Evolutionary conservation across 2,797 vertebrate species (phyloP), one percentile per base, ranked within the genome.

Genomic region (Chiropotes sagulatus): DNA sequence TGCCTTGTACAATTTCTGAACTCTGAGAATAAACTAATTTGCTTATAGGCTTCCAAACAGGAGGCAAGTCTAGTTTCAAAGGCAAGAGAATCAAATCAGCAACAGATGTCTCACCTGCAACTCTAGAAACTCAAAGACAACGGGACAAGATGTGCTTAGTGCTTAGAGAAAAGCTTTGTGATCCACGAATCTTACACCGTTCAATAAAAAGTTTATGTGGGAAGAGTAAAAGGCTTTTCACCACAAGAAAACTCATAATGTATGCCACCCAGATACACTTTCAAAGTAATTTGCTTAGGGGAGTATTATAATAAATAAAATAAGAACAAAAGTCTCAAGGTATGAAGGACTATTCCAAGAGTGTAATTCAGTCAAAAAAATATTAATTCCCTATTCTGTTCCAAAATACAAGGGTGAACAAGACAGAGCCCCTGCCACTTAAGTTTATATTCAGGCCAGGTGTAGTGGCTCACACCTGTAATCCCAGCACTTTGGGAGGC

Each of bases 281-380:
- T 96, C 57, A 89, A 82, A 79, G 28, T 50, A 81, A 93, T 88
- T 93, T 73, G 79, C 64, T 88, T 61, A 79, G 88, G 44, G 10
- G 33, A 93, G 24, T 39, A 39, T 15, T 89, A 67, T 61, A 87
- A 75, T 88, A 70, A 91, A 80, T 26, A 58, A n/a, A 89, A 78
- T 36, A 41, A 58, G n/a, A 67, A 81, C 57, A 54, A 90, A 83
- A 54, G 50, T 78, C 33, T 88, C 76, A 87, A 85, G 54, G 57
- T 93, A 88, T 2, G 30, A 61, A 64, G 7, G 67, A 78, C 41
- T 84, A 92, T 78, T 84, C 54, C 57, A 92, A 95, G 24, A 82
- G 8, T 85, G 93, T 5, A 4, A 78, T 22, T 96, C 48, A 75
- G 46, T 58, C 1, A 73, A 89, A 70, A 67, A 88, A 50, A 24